phyloP scores from a whole-genome alignment of 2,113 vertebrate species.

The Embiotoca jacksoni region DNA sequence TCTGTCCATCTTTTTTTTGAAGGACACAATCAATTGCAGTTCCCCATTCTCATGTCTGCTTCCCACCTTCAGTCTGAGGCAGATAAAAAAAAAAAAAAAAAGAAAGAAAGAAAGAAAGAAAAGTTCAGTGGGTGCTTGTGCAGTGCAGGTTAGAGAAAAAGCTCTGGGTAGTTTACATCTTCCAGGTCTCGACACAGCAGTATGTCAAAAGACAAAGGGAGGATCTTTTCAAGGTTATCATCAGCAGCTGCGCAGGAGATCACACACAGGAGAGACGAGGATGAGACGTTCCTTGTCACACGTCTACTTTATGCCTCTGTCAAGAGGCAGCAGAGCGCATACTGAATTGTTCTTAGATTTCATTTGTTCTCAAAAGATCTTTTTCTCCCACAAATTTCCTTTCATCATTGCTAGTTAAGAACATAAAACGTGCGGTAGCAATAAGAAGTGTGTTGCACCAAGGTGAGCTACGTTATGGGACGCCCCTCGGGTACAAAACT shows the following conservation, averaged over 20 bases:
- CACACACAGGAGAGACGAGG: slow-evolving; percentile 40
- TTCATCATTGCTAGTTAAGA: slow-evolving; percentile 25
- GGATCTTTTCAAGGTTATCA: slow-evolving; percentile 62
- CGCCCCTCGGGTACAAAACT: slow-evolving; percentile 14
- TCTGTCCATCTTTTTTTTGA: background rate
- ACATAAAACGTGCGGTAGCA: slow-evolving; percentile 19
- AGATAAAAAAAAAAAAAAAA: background rate
- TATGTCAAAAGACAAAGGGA: slow-evolving; percentile 28
- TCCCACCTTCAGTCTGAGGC: background rate
- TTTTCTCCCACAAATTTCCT: slow-evolving; percentile 11
- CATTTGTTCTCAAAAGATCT: slow-evolving; percentile 42
- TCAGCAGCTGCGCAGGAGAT: slow-evolving; percentile 46
- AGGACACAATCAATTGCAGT: background rate
- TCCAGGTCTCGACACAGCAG: slow-evolving; percentile 13
- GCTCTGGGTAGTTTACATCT: slow-evolving; percentile 13
- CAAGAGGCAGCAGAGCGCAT: slow-evolving; percentile 4
- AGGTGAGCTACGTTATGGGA: slow-evolving; percentile 17
- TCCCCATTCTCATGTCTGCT: background rate
- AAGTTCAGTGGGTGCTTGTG: background rate
- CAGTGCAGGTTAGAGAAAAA: background rate
- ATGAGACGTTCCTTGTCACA: slow-evolving; percentile 33
- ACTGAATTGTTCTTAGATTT: slow-evolving; percentile 41
- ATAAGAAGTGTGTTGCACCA: background rate
- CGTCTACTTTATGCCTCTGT: slow-evolving; percentile 30
- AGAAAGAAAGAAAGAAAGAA: background rate